Base-by-base conservation (phyloP, 2,888 invertebrate species). In the Stegophylla sp. region DNA sequence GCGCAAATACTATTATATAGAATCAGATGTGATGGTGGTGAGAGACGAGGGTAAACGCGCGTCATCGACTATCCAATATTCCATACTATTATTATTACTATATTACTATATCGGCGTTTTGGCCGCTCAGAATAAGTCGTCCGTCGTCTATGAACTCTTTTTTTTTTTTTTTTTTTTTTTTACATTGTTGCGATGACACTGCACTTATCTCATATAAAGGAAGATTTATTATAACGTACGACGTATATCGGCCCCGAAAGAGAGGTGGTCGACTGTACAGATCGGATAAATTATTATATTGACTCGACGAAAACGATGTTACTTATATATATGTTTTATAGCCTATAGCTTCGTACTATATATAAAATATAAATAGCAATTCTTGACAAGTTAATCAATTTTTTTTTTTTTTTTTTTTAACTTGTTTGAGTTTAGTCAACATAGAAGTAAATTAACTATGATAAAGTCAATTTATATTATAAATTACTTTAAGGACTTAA, bases 131-230 rank as follows among this genome's bases (percentile, higher is more conserved):
- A 56, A 15, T 71, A 20, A 20, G 41, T 56, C 23, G 10, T 9
- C 17, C 20, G 71, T 56, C 23, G 56, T 43, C 43, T 59, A 26
- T 0, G 13, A 1, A 51, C 28, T 28, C 28, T 23, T 26, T 4
- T 64, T 28, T 67, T 23, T 20, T 20, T 15, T 4, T 64, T 28
- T 67, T 23, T 20, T 20, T 15, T 0, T n/a, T 7, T 28, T 28
- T 17, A 59, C 43, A 59, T 73, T 73, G 59, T 73, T 73, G 43
- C 26, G 73, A 73, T 73, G 73, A 73, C 59, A 73, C 43, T 73
- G 73, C 73, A 73, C 59, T 73, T 73, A 73, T 73, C 73, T 73
- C 45, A 17, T 59, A 17, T 59, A 59, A 43, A 59, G 7, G n/a
- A 73, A 73, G 73, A 73, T 73, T 73, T 73, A n/a, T n/a, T n/a